Percentiles rank a stretch among this genome's conserved stretches.
phyloP scores from a whole-genome alignment of 2,113 vertebrate species.

The Microcebus murinus region DNA sequence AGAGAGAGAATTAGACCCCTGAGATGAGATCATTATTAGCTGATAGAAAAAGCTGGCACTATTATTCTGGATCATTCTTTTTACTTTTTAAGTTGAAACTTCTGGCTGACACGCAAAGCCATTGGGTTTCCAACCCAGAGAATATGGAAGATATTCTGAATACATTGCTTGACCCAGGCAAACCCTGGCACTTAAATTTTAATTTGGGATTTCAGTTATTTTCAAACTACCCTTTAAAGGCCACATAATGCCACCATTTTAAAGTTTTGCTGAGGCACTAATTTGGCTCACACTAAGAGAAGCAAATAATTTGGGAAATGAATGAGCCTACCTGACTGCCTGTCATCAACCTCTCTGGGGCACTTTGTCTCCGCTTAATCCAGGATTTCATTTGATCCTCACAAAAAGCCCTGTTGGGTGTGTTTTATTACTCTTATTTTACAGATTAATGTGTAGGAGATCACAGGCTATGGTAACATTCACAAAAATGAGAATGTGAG shows the following conservation, averaged over 20 bases:
- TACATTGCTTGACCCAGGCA: neutral
- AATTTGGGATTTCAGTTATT: neutral
- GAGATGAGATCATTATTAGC: neutral
- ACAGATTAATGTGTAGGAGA: neutral
- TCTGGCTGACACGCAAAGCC: neutral
- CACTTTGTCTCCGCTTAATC: neutral
- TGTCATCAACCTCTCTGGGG: neutral
- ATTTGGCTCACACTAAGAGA: neutral
- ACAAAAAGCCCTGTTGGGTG: neutral
- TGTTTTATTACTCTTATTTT: neutral
- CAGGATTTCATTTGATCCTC: neutral
- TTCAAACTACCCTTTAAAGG: neutral
- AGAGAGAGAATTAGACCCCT: neutral
- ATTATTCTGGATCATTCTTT: neutral
- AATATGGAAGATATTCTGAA: neutral
- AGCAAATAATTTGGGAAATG: neutral
- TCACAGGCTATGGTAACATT: neutral
- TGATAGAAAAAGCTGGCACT: neutral
- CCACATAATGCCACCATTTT: neutral
- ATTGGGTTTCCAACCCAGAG: neutral
- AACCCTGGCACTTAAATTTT: neutral
- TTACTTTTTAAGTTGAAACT: neutral
- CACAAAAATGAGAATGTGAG: neutral
- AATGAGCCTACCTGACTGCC: neutral
- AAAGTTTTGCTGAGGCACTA: neutral